Evolutionary conservation across 2,797 vertebrate genomes (phyloP).

Genomic region (Lagocephalus sceleratus): DNA sequence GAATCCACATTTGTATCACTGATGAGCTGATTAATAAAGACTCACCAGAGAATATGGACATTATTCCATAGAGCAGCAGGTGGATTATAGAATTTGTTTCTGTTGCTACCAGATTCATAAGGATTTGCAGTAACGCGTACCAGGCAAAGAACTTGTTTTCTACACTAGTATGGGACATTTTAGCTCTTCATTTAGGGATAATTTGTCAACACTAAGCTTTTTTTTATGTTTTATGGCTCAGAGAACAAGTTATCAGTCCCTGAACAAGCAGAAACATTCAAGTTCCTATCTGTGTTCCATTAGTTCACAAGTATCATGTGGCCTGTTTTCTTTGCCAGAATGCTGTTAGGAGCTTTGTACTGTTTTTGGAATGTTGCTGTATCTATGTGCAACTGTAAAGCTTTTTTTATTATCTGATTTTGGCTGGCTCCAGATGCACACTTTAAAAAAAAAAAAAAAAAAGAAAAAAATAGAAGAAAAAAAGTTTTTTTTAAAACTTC

Average conservation of each 20-base stretch:
- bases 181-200: too few relatives aligned
- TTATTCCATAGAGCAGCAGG: background rate
- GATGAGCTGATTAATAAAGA: background rate
- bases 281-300: background rate
- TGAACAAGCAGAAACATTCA: conserved; percentile 1
- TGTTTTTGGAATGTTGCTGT: background rate
- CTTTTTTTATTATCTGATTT: conserved; percentile 1
- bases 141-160: too few relatives aligned
- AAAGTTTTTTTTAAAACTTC: too few relatives aligned
- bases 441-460: too few relatives aligned
- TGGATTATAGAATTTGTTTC: too few relatives aligned
- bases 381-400: background rate
- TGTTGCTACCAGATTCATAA: too few relatives aligned
- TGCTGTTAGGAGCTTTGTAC: background rate
- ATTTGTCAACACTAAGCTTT: too few relatives aligned
- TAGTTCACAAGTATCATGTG: background rate
- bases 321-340: background rate
- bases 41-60: background rate
- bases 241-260: background rate
- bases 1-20: background rate
- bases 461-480: too few relatives aligned
- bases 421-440: background rate
- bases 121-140: too few relatives aligned
- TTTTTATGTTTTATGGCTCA: background rate
- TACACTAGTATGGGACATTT: too few relatives aligned